Conservation (phyloP, 2,888 invertebrate genomes). For the Leptinotarsa rubiginosa region DNA sequence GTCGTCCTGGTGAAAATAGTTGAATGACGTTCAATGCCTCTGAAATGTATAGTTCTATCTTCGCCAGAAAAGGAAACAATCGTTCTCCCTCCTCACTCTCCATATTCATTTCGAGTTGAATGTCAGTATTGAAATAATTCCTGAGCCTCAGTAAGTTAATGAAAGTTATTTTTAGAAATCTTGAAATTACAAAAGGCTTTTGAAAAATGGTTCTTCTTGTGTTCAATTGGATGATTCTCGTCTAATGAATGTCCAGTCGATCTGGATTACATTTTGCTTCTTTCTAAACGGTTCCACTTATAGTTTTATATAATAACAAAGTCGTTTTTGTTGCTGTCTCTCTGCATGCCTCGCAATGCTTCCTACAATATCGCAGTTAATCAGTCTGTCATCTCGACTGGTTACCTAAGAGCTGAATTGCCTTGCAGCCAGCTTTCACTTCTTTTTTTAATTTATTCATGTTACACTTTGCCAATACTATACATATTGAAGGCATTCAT, state of each 20-base stretch:
- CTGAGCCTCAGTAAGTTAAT: no score
- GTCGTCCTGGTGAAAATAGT: no score
- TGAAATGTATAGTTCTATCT: no score
- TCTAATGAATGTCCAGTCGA: neutral
- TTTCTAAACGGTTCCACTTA: neutral
- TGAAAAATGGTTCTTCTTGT: neutral
- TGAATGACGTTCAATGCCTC: no score
- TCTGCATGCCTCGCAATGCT: slow-evolving; percentile 19
- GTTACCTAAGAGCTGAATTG: slow-evolving; percentile 44
- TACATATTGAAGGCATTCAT: slow-evolving; percentile 23
- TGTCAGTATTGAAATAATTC: no score
- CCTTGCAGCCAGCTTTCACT: slow-evolving; percentile 46
- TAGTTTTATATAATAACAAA: slow-evolving; percentile 7
- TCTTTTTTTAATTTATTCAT: slow-evolving; percentile 44
- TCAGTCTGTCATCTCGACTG: slow-evolving; percentile 36
- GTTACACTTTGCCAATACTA: slow-evolving; percentile 41
- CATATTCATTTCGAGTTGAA: no score
- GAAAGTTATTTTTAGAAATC: no score
- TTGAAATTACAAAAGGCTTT: no score
- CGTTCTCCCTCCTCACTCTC: no score
- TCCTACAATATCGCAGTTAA: slow-evolving; percentile 24
- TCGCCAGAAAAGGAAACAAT: no score
- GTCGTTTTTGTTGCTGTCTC: no score
- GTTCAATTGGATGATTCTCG: neutral
- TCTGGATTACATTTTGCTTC: neutral